These are phyloP conservation scores for Sturnira hondurensis DNA, from an alignment of 2,113 vertebrate species.

Conservation along the genomic window DNA sequence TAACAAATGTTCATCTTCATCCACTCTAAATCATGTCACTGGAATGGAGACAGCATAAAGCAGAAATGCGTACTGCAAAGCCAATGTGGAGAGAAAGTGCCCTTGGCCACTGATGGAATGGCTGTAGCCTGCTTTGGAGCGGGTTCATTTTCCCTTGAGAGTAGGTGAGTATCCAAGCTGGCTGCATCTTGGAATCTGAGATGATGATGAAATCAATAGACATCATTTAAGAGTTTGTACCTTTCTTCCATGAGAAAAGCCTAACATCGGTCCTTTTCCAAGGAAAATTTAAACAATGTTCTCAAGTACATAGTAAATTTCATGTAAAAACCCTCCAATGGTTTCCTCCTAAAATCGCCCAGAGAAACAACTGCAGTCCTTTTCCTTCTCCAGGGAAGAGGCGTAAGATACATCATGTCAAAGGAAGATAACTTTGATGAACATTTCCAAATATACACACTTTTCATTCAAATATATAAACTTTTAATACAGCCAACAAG, in stretches of 20 bases:
- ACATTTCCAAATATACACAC: constrained; percentile 1
- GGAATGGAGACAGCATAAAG: not conserved
- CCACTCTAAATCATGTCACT: constrained; percentile 50
- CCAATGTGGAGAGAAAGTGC: not conserved
- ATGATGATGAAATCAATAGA: not conserved
- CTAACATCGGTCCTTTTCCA: not conserved
- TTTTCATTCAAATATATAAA: not conserved
- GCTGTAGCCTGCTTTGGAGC: not conserved
- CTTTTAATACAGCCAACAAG: not conserved
- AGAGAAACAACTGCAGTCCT: not conserved
- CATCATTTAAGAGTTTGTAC: not conserved
- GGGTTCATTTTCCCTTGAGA: not conserved
- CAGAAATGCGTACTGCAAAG: constrained; percentile 22
- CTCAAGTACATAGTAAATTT: not conserved
- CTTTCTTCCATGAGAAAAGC: constrained; percentile 22
- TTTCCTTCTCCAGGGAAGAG: not conserved
- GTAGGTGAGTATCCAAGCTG: not conserved
- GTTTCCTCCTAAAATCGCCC: not conserved
- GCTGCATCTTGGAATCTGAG: not conserved
- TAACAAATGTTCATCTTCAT: constrained; percentile 41
- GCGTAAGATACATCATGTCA: not conserved
- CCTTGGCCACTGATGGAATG: not conserved
- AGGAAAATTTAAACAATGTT: not conserved
- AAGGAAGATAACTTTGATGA: not conserved
- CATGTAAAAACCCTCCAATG: not conserved